Evolutionary conservation across 2,797 vertebrate species (phyloP).

Genomic region (Hyperoplus lanceolatus): DNA sequence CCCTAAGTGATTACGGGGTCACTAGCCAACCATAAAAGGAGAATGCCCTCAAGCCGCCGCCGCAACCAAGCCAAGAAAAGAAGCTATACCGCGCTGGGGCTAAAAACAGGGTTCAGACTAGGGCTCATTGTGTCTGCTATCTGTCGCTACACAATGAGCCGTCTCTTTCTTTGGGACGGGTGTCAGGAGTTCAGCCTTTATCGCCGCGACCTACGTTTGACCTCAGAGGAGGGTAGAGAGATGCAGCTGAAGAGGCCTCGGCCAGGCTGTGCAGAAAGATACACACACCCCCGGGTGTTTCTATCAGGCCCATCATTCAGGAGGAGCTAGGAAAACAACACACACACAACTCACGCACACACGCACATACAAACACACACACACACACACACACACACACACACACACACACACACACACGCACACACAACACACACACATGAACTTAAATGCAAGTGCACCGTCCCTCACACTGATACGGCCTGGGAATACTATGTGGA

Average conservation of each 20-base stretch:
- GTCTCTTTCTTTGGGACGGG: conserved; percentile 72
- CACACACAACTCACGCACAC: conserved; percentile 1
- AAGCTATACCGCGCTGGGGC: conserved; percentile 39
- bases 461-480: conserved; percentile 8
- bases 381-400: not conserved
- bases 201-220: conserved; percentile 75
- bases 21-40: conserved; percentile 70
- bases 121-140: conserved; percentile 78
- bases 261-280: conserved; percentile 50
- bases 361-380: conserved; percentile 9
- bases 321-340: conserved; percentile 54
- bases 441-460: not conserved
- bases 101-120: conserved; percentile 61
- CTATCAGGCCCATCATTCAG: conserved; percentile 63
- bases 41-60: conserved; percentile 51
- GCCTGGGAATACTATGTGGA: conserved; percentile 17
- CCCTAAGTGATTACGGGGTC: conserved; percentile 65
- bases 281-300: conserved; percentile 54
- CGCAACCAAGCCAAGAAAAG: conserved; percentile 47
- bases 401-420: not conserved
- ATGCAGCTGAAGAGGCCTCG: conserved; percentile 71
- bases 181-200: conserved; percentile 84
- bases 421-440: not conserved
- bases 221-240: conserved; percentile 70
- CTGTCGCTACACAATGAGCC: conserved; percentile 78